Evolutionary conservation across 2,797 vertebrate genomes (phyloP).

Genomic region (Sylvia borin): DNA sequence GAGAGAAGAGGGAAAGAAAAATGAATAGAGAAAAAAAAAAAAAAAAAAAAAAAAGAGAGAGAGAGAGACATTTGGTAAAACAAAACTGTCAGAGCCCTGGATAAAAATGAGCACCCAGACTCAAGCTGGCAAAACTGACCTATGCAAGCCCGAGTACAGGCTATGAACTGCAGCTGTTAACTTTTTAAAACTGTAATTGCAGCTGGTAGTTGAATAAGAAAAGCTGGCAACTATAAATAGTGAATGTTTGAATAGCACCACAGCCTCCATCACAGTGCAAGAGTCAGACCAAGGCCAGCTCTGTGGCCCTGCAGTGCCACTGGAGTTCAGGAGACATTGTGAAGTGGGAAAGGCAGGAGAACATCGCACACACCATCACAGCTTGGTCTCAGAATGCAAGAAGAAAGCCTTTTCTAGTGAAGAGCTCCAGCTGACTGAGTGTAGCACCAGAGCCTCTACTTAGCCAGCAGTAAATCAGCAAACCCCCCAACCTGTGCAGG

Average conservation of each 20-base stretch:
- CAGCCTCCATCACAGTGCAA: background rate
- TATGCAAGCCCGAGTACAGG: background rate
- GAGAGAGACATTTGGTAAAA: background rate
- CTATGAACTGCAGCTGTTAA: background rate
- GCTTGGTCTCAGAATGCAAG: background rate
- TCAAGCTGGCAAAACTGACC: background rate
- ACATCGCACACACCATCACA: background rate
- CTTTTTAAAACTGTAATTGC: background rate
- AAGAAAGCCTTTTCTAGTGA: background rate
- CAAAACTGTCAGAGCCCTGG: background rate
- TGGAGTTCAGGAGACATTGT: background rate
- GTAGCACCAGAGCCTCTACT: background rate
- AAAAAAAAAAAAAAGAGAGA: background rate
- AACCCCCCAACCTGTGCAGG: background rate
- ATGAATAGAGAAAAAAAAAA: background rate
- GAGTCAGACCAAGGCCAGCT: background rate
- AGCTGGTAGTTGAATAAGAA: background rate
- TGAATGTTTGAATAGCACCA: background rate
- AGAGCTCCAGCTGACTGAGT: background rate
- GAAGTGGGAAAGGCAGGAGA: fast-evolving
- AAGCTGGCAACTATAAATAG: background rate
- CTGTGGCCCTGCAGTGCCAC: background rate
- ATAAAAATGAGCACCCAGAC: background rate
- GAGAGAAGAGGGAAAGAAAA: background rate
- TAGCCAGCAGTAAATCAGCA: background rate